Evolutionary conservation across 2,888 invertebrate species (phyloP), one percentile per base, ranked within the genome.

Genomic region (Mythimna vitellina): DNA sequence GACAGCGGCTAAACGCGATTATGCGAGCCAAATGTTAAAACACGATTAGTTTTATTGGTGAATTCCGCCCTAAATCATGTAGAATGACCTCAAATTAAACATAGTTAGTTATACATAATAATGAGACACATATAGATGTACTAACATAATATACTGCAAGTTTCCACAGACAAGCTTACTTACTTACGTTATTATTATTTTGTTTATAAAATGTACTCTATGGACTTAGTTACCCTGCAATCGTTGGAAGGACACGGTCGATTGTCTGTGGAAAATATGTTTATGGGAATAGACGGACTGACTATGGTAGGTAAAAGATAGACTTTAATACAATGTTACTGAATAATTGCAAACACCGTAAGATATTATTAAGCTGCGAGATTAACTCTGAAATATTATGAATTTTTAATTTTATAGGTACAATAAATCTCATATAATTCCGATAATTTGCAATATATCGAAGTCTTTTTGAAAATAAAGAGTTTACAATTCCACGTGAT

Each of bases 201-300:
- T 56, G 68, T 85, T 84, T 86, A 88, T 86, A 83, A 73, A 86
- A 88, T 92, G 88, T 92, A 92, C 89, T 90, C 88, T 89, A 88
- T 89, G 87, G 87, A 89, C 89, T 87, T 81, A 83, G 74, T 88
- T 91, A 92, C 93, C 92, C 92, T 92, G 93, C 89, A 89, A 89
- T 81, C 58, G 85, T 88, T 90, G 87, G 86, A 89, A 90, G 87
- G 82, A 89, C 61, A 84, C 54, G 65, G 66, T 77, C 72, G 68
- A 70, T 86, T 84, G 87, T 89, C 92, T 88, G 89, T 90, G 90
- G 90, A 89, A 70, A 88, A 69, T 56, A 68, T 73, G 53, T 76
- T 73, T 62, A 77, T 78, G 76, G 76, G 67, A 81, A 79, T 78
- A 87, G 78, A 82, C 79, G 78, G 83, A 82, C 61, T 49, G 10